phyloP scores from a whole-genome alignment of 2,797 vertebrate species.

The Bradypus variegatus region DNA sequence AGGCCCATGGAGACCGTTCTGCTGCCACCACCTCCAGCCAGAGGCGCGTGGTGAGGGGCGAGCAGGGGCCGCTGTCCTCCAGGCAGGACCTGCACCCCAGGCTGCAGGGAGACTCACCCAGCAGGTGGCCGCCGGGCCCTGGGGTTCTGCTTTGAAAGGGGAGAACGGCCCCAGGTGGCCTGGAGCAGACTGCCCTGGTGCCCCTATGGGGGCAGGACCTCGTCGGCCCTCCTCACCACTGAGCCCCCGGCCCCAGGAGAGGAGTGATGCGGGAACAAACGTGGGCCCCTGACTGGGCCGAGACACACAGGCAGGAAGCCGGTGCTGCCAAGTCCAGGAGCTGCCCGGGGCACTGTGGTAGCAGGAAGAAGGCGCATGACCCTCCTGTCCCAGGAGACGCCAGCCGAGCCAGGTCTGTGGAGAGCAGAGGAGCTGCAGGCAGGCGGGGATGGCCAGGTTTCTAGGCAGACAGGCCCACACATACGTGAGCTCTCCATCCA shows the following conservation, averaged over 20 bases:
- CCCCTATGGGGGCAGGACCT: not conserved
- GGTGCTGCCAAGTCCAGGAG: not conserved
- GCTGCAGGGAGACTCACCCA: not conserved
- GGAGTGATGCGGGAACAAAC: not conserved
- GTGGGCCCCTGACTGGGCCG: not conserved
- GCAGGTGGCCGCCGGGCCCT: not conserved
- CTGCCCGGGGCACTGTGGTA: not conserved
- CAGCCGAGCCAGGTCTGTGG: not conserved
- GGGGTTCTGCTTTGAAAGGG: not conserved
- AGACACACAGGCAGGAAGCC: not conserved
- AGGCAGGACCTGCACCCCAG: not conserved
- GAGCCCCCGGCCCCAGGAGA: too few relatives aligned
- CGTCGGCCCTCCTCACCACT: too few relatives aligned
- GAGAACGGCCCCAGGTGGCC: too few relatives aligned
- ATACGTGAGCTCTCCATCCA: not conserved
- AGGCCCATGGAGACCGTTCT: not conserved
- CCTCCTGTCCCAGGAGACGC: not conserved
- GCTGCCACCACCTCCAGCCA: not conserved
- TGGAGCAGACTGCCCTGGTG: too few relatives aligned
- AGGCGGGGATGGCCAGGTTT: not conserved
- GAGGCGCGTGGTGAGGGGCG: too few relatives aligned
- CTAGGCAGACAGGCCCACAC: not conserved
- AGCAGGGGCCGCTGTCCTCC: too few relatives aligned
- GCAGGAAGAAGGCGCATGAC: not conserved
- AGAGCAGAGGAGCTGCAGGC: not conserved